Evolutionary conservation across 2,888 invertebrate genomes (phyloP).

Genomic region (Argyresthia albistria): DNA sequence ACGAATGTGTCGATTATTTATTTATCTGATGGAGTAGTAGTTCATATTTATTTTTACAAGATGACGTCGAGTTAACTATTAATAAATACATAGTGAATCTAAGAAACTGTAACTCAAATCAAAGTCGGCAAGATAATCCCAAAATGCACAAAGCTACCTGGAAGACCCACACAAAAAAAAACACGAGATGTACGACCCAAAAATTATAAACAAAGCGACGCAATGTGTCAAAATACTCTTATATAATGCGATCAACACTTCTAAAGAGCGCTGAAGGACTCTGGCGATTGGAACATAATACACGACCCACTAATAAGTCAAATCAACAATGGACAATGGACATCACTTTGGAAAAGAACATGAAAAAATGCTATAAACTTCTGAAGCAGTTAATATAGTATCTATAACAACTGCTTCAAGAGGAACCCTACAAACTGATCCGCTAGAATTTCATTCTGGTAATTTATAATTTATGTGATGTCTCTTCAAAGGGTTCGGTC

Average conservation of each 20-base stretch:
- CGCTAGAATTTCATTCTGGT: conserved; percentile 39
- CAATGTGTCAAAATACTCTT: conserved; percentile 66
- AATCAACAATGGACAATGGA: conserved; percentile 33
- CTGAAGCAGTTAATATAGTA: conserved; percentile 64
- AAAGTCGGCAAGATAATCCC: conserved; percentile 43
- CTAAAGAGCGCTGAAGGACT: conserved; percentile 26
- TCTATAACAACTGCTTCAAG: conserved; percentile 35
- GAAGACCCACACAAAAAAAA: conserved; percentile 21
- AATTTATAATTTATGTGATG: conserved; percentile 47
- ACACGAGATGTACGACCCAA: conserved; percentile 52
- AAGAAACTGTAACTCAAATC: conserved; percentile 36
- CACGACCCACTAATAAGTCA: conserved; percentile 35
- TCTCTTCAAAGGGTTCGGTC: conserved; percentile 38
- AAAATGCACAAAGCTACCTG: conserved; percentile 28
- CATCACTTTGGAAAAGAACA: conserved; percentile 14
- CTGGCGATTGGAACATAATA: conserved; percentile 22
- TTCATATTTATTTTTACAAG: too few species aligned
- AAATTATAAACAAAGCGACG: conserved; percentile 52
- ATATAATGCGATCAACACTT: conserved; percentile 46
- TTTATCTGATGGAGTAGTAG: too few species aligned
- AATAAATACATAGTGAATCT: neutral
- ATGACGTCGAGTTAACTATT: too few species aligned
- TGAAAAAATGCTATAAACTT: conserved; percentile 64
- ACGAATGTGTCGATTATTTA: too few species aligned
- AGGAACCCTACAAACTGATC: conserved; percentile 30